These are phyloP conservation scores for Chaetodon auriga DNA, from an alignment of 2,113 vertebrate genomes.

Conservation along the genomic window DNA sequence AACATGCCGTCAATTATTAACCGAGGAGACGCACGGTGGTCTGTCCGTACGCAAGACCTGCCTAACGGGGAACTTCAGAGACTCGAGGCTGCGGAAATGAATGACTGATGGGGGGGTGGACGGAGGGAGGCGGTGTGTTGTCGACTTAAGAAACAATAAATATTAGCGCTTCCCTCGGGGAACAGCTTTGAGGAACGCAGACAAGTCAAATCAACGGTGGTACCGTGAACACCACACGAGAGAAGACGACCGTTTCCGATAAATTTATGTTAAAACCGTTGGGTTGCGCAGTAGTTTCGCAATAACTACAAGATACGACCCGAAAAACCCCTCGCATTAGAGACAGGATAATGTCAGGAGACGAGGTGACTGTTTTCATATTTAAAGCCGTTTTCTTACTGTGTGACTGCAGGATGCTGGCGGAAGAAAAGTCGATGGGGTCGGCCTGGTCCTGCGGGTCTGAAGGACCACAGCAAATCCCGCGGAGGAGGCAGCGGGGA, in stretches of 20 bases:
- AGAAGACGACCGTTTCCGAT: neutral
- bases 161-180: neutral
- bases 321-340: neutral
- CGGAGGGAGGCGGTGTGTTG: neutral
- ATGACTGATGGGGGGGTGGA: neutral
- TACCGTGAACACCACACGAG: slow-evolving; percentile 14
- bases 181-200: neutral
- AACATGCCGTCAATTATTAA: slow-evolving; percentile 49
- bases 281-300: neutral
- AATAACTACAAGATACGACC: neutral
- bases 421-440: slow-evolving; percentile 51
- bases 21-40: neutral
- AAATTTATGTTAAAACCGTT: neutral
- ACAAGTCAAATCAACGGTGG: neutral
- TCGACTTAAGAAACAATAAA: neutral
- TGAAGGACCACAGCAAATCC: slow-evolving; percentile 53
- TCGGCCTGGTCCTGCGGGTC: slow-evolving; percentile 67
- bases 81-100: slow-evolving; percentile 21
- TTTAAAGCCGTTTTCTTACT: slow-evolving; percentile 54
- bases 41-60: neutral
- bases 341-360: neutral
- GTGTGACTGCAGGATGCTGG: slow-evolving; percentile 45
- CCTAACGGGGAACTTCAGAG: neutral
- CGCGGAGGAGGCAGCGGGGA: slow-evolving; percentile 15
- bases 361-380: rapidly evolving